phyloP scores from a whole-genome alignment of 2,888 invertebrate species.

The Calephelis perditalis region DNA sequence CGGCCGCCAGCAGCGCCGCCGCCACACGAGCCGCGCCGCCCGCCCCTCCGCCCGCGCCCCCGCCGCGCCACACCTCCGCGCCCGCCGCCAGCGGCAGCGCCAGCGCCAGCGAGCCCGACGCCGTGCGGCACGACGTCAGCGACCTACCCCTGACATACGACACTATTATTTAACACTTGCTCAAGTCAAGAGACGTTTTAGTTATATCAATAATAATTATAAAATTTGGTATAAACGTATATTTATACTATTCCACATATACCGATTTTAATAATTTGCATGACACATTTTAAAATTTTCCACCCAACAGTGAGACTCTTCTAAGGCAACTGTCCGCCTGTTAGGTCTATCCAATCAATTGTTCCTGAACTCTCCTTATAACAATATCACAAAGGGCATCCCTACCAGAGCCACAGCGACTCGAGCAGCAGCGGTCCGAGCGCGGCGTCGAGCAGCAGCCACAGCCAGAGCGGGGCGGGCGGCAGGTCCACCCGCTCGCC shows the following conservation, averaged over 20 bases:
- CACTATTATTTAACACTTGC: too few species aligned
- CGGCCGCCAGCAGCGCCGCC: slow-evolving; percentile 38
- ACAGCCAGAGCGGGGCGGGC: slow-evolving; percentile 85
- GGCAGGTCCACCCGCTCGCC: slow-evolving; percentile 93
- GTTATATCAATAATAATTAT: too few species aligned
- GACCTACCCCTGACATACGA: slow-evolving; percentile 90
- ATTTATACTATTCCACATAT: too few species aligned
- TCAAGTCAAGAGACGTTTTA: not conserved
- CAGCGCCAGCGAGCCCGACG: slow-evolving; percentile 90
- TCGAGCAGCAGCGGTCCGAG: slow-evolving; percentile 95
- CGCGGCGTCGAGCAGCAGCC: slow-evolving; percentile 87
- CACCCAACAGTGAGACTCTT: too few species aligned
- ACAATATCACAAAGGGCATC: too few species aligned
- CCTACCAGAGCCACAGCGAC: slow-evolving; percentile 93
- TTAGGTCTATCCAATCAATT: too few species aligned
- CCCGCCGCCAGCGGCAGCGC: slow-evolving; percentile 94
- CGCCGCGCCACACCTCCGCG: slow-evolving; percentile 79
- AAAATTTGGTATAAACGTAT: too few species aligned
- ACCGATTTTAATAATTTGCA: too few species aligned
- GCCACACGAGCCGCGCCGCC: slow-evolving; percentile 32
- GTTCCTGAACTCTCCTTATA: too few species aligned
- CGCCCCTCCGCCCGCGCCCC: slow-evolving; percentile 14
- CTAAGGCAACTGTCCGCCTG: too few species aligned
- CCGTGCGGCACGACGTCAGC: slow-evolving; percentile 93
- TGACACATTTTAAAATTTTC: too few species aligned